Evolutionary conservation across 2,797 vertebrate genomes (phyloP), one percentile per base, ranked within the genome.

Genomic region (Chelon labrosus): DNA sequence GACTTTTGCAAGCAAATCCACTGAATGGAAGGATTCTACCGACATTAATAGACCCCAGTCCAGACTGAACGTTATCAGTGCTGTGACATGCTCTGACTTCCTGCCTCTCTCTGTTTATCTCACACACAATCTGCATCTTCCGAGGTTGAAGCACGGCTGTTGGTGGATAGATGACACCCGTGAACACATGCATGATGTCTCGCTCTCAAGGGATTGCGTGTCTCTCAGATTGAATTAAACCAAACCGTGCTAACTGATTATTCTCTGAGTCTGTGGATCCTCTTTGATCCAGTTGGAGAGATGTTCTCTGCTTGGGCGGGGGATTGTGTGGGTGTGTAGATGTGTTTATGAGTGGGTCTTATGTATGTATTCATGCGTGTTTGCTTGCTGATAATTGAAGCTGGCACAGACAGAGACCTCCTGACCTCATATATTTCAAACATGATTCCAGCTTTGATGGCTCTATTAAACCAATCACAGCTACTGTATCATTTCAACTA

Each of bases 351-450:
- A 20, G 46, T 11, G 27, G 6, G 27, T 20, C 52, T 31, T 61
- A 7, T 59, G 54, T 64, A 47, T 53, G 66, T 70, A 4, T 27
- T 8, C 1, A 20, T 49, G 27, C 41, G 54, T 63, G 53, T 52
- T 42, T 55, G 42, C 39, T 39, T 44, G 41, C 70, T 59, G 39
- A 59, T 71, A 77, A 63, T 64, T 78, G 66, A 75, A 70, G 60
- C 39, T 10, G 69, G 63, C 7, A 4, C 38, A 66, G 74, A 79
- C 74, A 68, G 65, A 73, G 65, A 73, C 79, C 70, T 57, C 53
- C 59, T 74, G 78, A 74, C 66, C 78, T 84, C 60, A 52, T 63
- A 57, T 11, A 72, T 77, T 79, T 79, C 70, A 77, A 76, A 65
- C 65, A 69, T 66, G 63, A 77, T 75, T 74, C 20, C 57, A 50